phyloP scores from a whole-genome alignment of 2,113 vertebrate species.

The Gallinago paraguaiae region DNA sequence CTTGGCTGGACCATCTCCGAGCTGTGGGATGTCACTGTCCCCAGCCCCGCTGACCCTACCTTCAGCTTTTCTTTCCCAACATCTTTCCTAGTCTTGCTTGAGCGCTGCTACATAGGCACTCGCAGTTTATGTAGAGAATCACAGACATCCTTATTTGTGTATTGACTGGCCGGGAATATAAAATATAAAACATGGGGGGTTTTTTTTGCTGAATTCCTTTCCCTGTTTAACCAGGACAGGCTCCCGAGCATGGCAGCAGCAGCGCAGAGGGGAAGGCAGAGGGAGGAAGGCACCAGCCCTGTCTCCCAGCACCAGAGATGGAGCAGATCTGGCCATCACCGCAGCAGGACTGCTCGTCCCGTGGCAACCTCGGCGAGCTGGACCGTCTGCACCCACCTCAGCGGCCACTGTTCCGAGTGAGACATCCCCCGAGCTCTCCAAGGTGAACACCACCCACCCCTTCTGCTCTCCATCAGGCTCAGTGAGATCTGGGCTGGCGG shows the following conservation, averaged over 20 bases:
- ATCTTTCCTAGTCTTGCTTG: background rate
- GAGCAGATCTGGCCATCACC: background rate
- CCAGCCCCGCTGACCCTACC: rapidly evolving
- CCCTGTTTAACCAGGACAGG: rapidly evolving
- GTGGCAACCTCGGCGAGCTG: rapidly evolving
- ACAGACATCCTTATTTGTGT: rapidly evolving
- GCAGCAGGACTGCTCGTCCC: rapidly evolving
- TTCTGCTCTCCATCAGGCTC: background rate
- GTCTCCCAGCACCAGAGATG: rapidly evolving
- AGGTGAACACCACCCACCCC: background rate
- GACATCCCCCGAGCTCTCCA: background rate
- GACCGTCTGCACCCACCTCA: rapidly evolving
- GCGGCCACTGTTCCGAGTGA: background rate
- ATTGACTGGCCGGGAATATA: background rate
- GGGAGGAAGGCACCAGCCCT: background rate
- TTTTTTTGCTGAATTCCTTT: background rate
- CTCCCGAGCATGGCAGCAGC: background rate
- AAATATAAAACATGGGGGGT: no score
- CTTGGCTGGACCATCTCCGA: background rate
- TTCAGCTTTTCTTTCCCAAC: background rate
- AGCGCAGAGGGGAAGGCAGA: rapidly evolving
- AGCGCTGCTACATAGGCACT: rapidly evolving
- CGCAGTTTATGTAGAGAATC: background rate
- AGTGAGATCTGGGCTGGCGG: background rate
- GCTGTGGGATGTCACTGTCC: background rate